Base-by-base conservation (phyloP, 64 coral and sea anemone genomes). In the Dendronephthya gigantea region DNA sequence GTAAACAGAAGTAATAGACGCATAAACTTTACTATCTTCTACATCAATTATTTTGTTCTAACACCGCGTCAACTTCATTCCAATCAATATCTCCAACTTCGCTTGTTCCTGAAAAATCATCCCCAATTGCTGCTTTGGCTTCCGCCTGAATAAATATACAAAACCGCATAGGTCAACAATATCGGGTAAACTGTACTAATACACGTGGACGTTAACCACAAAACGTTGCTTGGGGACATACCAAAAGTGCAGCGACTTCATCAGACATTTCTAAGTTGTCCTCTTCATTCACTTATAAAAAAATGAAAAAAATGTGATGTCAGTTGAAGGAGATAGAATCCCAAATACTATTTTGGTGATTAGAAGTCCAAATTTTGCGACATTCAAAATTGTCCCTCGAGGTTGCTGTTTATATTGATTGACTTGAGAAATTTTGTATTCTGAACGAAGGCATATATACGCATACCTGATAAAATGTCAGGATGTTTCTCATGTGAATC, bases 1-100 rank as follows among this genome's bases (percentile, higher is more conserved):
- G 41, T 45, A 45, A 45, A n/a, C n/a, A 45, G 41, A 45, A 45
- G 11, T 45, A 45, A 4, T n/a, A n/a, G n/a, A n/a, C n/a, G n/a
- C n/a, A n/a, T n/a, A n/a, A n/a, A n/a, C n/a, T n/a, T n/a, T n/a
- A n/a, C n/a, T n/a, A n/a, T n/a, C n/a, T n/a, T n/a, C n/a, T n/a
- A n/a, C n/a, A n/a, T 52, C 23, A 1, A 52, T 52, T 52, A 28
- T 74, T 27, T 74, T 74, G n/a, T 19, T 79, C 9, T 39, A 79
- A 39, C 34, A 79, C 72, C 13, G 34, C 15, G 28, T 79, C 32
- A 10, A 79, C 72, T 79, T 30, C 72, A 39, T 39, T 79, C 72
- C 72, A 79, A 39, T 79, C 72, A 79, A 79, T 79, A 39, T 79
- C 72, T 79, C 72, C 72, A 35, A 79, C 72, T 12, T 79, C 72